Evolutionary conservation across 2,888 invertebrate species (phyloP).

Genomic region (Gymnocheta viridis): DNA sequence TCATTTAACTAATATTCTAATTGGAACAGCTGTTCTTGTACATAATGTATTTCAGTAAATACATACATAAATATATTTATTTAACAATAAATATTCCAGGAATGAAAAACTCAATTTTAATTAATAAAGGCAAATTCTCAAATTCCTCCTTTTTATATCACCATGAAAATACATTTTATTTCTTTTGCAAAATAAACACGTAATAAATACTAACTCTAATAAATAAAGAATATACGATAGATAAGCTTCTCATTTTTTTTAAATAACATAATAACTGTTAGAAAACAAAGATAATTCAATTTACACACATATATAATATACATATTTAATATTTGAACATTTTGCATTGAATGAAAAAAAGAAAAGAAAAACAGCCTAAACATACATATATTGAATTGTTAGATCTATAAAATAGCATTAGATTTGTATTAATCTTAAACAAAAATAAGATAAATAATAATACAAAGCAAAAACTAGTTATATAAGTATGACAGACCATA

Average conservation of each 20-base stretch:
- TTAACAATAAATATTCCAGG: constrained; percentile 54
- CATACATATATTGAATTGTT: constrained; percentile 66
- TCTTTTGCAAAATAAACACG: constrained; percentile 45
- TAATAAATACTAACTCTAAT: constrained; percentile 23
- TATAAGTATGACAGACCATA: constrained; percentile 45
- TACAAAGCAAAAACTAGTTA: constrained; percentile 34
- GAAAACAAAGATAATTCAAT: constrained; percentile 41
- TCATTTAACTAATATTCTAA: not conserved
- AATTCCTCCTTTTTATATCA: constrained; percentile 55
- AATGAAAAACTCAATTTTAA: constrained; percentile 32
- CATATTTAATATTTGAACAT: constrained; percentile 59
- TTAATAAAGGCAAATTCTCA: constrained; percentile 42
- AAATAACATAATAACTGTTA: constrained; percentile 48
- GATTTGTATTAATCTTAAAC: constrained; percentile 61
- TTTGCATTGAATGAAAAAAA: constrained; percentile 56
- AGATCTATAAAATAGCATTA: constrained; percentile 58
- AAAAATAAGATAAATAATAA: constrained; percentile 42
- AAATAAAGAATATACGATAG: constrained; percentile 47
- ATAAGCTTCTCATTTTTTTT: constrained; percentile 66
- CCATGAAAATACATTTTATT: constrained; percentile 40
- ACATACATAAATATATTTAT: constrained; percentile 24
- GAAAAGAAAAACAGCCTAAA: constrained; percentile 36
- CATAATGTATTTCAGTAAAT: constrained; percentile 47
- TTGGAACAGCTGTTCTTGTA: constrained; percentile 44
- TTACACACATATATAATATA: not conserved